Base-by-base conservation (phyloP, 2,888 invertebrate genomes). In the Chrysolina oricalcia region DNA sequence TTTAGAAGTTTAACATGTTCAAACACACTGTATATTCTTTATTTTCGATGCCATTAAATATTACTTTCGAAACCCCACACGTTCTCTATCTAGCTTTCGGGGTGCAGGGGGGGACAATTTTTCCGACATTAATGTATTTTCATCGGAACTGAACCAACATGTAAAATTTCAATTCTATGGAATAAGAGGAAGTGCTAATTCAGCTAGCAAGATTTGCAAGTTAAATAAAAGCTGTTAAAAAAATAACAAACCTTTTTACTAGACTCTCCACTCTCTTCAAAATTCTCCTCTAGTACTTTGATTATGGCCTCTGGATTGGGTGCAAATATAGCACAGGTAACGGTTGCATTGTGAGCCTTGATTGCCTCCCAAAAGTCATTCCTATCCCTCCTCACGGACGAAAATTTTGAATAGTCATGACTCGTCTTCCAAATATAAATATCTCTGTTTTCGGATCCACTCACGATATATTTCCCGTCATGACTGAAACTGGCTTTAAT, bases 281-380 rank as follows among this genome's bases (percentile, higher is more conserved):
- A 80, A 77, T 70, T 80, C 72, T 92, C 92, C 11, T 91, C 91
- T 70, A 95, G 92, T 88, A 93, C 93, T 80, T 93, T 91, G 65
- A 97, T 95, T 85, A 98, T 94, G 76, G 95, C 93, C 82, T 97
- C 96, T 0, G 99, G 98, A 90, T 98, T 97, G 0, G 99, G 99
- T 64, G 98, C 98, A 89, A 99, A 99, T 79, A 98, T 95, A 1
- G 99, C 98, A 86, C 98, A 98, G 0, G 98, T 99, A 6, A 99
- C 99, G 21, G 98, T 95, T 0, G 97, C 98, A 88, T 95, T 97
- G 87, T 98, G 98, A 8, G 97, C 98, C 90, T 96, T 96, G 78
- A 97, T 95, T 0, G 97, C 97, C 87, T 99, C 98, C 98, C 98
- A 99, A 89, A 96, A 98, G 87, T 97, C 96, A 87, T 99, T 99